Evolutionary conservation across 2,888 invertebrate genomes (phyloP).

Genomic region (Dryomyza anilis): DNA sequence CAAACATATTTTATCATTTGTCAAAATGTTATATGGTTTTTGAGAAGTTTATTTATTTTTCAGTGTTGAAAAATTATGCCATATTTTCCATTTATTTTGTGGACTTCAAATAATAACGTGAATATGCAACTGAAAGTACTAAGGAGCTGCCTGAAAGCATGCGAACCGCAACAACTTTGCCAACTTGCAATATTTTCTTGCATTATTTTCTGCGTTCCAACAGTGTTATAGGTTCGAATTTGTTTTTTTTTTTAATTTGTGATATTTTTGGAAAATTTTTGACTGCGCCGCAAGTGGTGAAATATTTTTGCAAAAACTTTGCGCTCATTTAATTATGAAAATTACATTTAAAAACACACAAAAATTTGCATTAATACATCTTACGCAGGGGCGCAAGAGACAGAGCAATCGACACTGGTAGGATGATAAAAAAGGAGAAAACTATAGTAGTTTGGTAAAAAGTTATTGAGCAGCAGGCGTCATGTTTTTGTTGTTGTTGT

Average conservation of each 20-base stretch:
- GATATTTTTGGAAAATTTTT: not conserved
- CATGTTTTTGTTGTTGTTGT: constrained; percentile 7
- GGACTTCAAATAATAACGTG: too few species aligned
- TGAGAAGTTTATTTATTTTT: too few species aligned
- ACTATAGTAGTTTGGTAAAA: not conserved
- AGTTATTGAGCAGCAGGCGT: not conserved
- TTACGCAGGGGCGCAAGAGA: too few species aligned
- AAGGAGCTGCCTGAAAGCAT: not conserved
- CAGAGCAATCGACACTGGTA: not conserved
- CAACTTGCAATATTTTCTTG: not conserved
- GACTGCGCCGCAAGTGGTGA: not conserved
- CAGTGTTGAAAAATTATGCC: too few species aligned
- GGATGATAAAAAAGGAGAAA: not conserved
- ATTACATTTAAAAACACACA: not conserved
- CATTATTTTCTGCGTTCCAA: not conserved
- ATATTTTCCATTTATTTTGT: too few species aligned
- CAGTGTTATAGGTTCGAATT: not conserved
- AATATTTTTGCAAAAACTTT: constrained; percentile 1
- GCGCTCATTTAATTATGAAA: not conserved
- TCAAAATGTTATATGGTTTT: too few species aligned
- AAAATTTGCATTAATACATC: constrained; percentile 3
- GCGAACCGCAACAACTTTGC: not conserved
- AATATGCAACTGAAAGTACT: not conserved
- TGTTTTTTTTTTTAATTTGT: not conserved
- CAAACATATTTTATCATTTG: too few species aligned